Base-by-base conservation (phyloP, 2,797 vertebrate species). In the Distichodus sexfasciatus region DNA sequence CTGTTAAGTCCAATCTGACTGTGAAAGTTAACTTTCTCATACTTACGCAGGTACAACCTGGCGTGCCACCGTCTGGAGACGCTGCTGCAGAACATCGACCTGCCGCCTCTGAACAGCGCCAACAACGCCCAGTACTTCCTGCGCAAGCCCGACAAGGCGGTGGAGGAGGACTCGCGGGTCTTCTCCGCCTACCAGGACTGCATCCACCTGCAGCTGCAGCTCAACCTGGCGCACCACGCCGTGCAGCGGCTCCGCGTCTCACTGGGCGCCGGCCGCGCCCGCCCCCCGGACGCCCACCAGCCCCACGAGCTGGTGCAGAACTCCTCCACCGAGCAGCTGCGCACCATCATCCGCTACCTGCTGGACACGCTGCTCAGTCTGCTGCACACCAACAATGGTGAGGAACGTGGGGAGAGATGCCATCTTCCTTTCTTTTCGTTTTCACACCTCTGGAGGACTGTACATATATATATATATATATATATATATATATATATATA, bases 131-230 rank as follows among this genome's bases (percentile, higher is more conserved):
- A 99, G 81, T 99, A 99, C 87, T 99, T 99, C 80, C 84, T 99
- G 79, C 87, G 97, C 23, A 99, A 99, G 78, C 97, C 97, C 0
- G 97, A 99, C 88, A 99, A 99, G 73, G 97, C 97, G 8, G 96
- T 99, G 15, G 97, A 99, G 76, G 97, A 99, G 87, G 97, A 99
- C 78, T 94, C 94, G 76, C 92, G 96, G 2, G 97, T 99, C 2
- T 99, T 98, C 89, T 98, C 97, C 9, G 96, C 97, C 63, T 98
- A 99, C 81, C 97, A 99, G 81, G 97, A 99, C 84, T 99, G 97
- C 81, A 96, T 97, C 83, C 97, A 98, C 84, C 90, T 99, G 54
- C 97, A 99, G 77, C 92, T 99, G 71, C 97, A 99, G 44, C 91
- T 99, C 33, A 99, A 99, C 84, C 88, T 99, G 86, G 95, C 96